A percentile compares a stretch with the other conserved stretches of the same genome.
Conservation (phyloP, 1,140 invertebrate genomes). For the Drosophila nasuta region DNA sequence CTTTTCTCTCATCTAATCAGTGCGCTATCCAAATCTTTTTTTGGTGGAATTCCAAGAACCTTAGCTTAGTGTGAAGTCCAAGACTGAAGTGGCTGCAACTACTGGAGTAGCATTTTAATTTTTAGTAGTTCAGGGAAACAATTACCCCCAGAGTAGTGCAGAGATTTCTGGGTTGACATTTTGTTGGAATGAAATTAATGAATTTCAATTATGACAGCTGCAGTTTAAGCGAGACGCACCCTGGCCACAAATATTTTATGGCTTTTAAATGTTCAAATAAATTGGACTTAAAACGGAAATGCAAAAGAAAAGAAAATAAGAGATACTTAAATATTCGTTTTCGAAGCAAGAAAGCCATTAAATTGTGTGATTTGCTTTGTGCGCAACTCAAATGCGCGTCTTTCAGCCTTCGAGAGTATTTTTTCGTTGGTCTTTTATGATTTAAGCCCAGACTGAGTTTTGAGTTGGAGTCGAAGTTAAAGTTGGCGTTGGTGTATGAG, state of each 20-base stretch:
- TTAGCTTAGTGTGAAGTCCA: constrained; percentile 32
- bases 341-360: constrained; percentile 62
- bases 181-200: constrained; percentile 71
- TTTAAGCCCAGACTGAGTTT: constrained; percentile 64
- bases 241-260: constrained; percentile 73
- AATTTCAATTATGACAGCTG: constrained; percentile 81
- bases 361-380: constrained; percentile 83
- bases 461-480: constrained; percentile 15
- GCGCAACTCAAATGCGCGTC: constrained; percentile 66
- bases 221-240: constrained; percentile 38
- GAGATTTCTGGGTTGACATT: constrained; percentile 57
- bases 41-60: constrained; percentile 44
- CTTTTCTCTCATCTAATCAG: constrained; percentile 44
- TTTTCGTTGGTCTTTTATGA: constrained; percentile 52
- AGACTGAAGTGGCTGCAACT: constrained; percentile 34
- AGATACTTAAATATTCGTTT: constrained; percentile 17
- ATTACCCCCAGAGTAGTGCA: constrained; percentile 40
- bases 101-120: constrained; percentile 78
- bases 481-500: not conserved
- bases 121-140: constrained; percentile 69
- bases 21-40: constrained; percentile 41
- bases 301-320: constrained; percentile 43
- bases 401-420: constrained; percentile 35
- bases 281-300: constrained; percentile 79
- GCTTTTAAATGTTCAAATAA: constrained; percentile 71